Percentiles rank a stretch among this genome's conserved stretches.
These are phyloP conservation scores for Malacosoma neustria DNA, from an alignment of 2,888 invertebrate species.

Conservation along the genomic window DNA sequence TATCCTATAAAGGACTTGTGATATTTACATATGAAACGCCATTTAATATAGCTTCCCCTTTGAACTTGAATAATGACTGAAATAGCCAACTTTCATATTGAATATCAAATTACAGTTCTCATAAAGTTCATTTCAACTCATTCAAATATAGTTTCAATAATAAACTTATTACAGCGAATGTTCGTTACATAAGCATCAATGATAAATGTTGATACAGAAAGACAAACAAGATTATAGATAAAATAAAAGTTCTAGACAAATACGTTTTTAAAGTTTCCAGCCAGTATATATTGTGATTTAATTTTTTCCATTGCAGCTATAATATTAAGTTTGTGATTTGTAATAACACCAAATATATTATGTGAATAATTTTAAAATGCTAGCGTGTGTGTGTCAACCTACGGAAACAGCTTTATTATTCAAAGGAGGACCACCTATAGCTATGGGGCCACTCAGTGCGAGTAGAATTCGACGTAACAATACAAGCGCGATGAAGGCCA, in stretches of 20 bases:
- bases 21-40: conserved; percentile 10
- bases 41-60: neutral
- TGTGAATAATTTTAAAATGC: conserved; percentile 57
- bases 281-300: conserved; percentile 15
- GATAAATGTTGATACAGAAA: no score
- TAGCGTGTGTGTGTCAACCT: conserved; percentile 81
- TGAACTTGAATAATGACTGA: no score
- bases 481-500: conserved; percentile 45
- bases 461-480: conserved; percentile 51
- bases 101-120: no score
- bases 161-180: no score
- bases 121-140: no score
- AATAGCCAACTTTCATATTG: no score
- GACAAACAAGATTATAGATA: no score
- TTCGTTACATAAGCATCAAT: no score
- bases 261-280: no score
- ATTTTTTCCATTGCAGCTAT: neutral
- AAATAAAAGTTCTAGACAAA: no score
- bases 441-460: conserved; percentile 71
- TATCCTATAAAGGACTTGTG: conserved; percentile 13
- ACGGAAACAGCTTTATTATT: conserved; percentile 72
- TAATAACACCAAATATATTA: neutral
- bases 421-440: conserved; percentile 67
- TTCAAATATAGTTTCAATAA: no score
- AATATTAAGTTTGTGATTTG: neutral